Percentiles rank a stretch among this genome's conserved stretches.
These are phyloP conservation scores for Uropetala carovei DNA, from an alignment of 2,888 invertebrate species.

Conservation along the genomic window DNA sequence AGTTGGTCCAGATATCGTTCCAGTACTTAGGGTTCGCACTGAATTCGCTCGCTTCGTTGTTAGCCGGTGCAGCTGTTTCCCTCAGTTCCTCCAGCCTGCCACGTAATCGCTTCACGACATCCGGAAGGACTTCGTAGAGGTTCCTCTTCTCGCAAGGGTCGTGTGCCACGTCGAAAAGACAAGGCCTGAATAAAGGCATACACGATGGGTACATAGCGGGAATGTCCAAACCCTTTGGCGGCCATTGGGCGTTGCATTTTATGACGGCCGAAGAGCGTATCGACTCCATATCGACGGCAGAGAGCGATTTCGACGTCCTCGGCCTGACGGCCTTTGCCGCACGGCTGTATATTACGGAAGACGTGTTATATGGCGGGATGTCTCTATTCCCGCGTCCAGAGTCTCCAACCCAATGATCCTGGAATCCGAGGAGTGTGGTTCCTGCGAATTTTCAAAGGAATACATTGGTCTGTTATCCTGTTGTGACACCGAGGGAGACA, in stretches of 20 bases:
- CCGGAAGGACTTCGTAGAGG: constrained; percentile 71
- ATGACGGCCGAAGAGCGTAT: not conserved
- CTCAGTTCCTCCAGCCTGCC: not conserved
- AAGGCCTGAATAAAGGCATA: constrained; percentile 70
- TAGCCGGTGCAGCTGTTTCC: not conserved
- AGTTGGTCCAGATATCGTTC: constrained; percentile 41
- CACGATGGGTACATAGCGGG: not conserved
- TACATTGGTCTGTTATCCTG: no score
- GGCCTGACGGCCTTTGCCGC: not conserved
- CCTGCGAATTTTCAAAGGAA: constrained; percentile 6
- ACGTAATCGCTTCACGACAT: constrained; percentile 71
- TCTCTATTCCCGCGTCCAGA: not conserved
- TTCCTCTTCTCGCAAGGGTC: constrained; percentile 77
- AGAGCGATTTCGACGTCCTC: not conserved
- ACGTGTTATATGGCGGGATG: not conserved
- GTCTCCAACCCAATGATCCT: constrained; percentile 49
- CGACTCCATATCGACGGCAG: not conserved
- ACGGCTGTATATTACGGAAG: not conserved
- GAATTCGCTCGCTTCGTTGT: constrained; percentile 11
- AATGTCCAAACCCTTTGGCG: not conserved
- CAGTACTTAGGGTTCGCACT: constrained; percentile 4
- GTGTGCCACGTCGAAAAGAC: constrained; percentile 75
- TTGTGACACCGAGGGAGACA: no score
- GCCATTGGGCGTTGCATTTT: constrained; percentile 12
- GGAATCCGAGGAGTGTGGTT: constrained; percentile 13